Evolutionary conservation across 2,888 invertebrate genomes (phyloP).

Genomic region (Lacanobia wlatinum): DNA sequence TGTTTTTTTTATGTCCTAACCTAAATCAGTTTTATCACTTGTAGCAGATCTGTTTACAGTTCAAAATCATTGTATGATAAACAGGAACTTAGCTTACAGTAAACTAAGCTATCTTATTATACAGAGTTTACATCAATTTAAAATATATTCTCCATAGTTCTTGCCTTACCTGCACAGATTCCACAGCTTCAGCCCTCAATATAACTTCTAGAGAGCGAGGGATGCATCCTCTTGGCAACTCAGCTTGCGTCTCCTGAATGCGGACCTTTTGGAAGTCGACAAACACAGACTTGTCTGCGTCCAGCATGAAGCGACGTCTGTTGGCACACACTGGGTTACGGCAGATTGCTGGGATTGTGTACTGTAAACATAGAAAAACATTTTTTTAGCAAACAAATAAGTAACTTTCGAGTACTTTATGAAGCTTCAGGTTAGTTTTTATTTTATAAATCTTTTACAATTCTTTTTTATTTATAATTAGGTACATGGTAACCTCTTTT

Average conservation of each 20-base stretch:
- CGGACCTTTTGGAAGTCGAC: conserved; percentile 99
- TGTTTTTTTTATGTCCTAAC: too few species aligned
- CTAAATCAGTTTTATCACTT: too few species aligned
- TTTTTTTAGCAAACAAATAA: background rate
- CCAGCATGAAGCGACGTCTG: conserved; percentile 96
- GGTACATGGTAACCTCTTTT: too few species aligned
- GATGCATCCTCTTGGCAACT: conserved; percentile 98
- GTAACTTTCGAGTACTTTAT: background rate
- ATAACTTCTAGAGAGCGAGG: conserved; percentile 99
- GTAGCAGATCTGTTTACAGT: too few species aligned
- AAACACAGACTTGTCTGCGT: conserved; percentile 98
- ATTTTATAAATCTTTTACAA: too few species aligned
- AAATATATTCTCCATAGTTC: too few species aligned
- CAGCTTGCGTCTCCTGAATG: conserved; percentile 99
- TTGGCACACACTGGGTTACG: conserved; percentile 99
- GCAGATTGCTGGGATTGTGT: conserved; percentile 98
- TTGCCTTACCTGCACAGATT: conserved; percentile 94
- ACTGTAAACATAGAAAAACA: conserved; percentile 86
- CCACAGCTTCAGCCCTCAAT: conserved; percentile 98
- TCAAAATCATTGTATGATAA: too few species aligned
- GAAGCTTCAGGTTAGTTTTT: background rate
- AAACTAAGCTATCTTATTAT: too few species aligned
- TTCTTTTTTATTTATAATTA: too few species aligned
- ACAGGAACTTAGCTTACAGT: too few species aligned
- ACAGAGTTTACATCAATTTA: too few species aligned